phyloP scores from a whole-genome alignment of 2,797 vertebrate genomes.

The Eidolon dupreanum region DNA sequence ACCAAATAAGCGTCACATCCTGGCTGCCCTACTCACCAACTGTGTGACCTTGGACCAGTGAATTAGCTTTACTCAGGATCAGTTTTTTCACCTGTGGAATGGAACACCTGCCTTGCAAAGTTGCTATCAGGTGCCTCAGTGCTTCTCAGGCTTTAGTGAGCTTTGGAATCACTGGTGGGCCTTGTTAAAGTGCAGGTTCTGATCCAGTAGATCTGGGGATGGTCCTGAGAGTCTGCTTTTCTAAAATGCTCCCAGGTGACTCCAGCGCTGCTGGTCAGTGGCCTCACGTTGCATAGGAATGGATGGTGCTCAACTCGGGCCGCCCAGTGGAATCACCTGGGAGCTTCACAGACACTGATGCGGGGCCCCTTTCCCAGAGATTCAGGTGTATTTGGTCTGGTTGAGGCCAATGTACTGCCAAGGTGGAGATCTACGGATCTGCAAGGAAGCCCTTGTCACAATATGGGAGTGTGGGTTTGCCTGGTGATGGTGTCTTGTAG shows the following conservation, averaged over 20 bases:
- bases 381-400: background rate
- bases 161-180: rapidly evolving
- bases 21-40: background rate
- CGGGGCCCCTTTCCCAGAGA: rapidly evolving
- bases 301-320: background rate
- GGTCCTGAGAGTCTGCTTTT: background rate
- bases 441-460: background rate
- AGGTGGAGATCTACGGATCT: no score
- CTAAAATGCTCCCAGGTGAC: background rate
- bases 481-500: background rate
- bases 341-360: background rate
- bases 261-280: background rate
- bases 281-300: background rate
- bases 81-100: background rate
- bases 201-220: background rate
- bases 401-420: background rate
- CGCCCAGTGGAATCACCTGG: background rate
- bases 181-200: background rate
- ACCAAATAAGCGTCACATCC: background rate
- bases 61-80: background rate
- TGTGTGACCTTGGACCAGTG: background rate
- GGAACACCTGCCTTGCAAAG: background rate
- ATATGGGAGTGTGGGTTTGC: background rate
- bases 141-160: background rate
- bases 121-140: background rate